Conservation (phyloP, 2,888 invertebrate species). For the Cryptocephalus moraei region DNA sequence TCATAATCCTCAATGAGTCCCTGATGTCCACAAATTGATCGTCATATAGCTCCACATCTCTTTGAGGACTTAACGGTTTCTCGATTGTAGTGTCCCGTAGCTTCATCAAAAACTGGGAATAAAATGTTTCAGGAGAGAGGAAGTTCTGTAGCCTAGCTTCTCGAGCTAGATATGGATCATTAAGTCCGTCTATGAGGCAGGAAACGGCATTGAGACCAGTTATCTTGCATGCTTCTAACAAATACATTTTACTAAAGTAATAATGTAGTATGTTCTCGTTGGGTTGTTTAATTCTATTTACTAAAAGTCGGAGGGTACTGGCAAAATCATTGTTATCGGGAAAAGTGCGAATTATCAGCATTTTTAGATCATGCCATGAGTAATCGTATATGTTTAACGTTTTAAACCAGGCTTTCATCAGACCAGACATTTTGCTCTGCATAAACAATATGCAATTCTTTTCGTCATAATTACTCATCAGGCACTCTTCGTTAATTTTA, state of each 20-base stretch:
- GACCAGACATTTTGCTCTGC: slow-evolving; percentile 22
- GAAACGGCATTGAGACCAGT: slow-evolving; percentile 26
- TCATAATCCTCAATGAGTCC: background rate
- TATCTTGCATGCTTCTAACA: slow-evolving; percentile 25
- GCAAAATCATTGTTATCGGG: slow-evolving; percentile 25
- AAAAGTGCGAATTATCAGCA: slow-evolving; percentile 22
- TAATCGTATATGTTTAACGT: slow-evolving; percentile 19
- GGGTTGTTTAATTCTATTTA: slow-evolving; percentile 17
- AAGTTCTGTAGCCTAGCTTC: slow-evolving; percentile 20
- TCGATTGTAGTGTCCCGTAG: slow-evolving; percentile 3
- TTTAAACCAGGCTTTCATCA: slow-evolving; percentile 26
- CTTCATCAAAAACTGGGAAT: slow-evolving; percentile 19
- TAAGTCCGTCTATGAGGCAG: slow-evolving; percentile 24
- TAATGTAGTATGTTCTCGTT: slow-evolving; percentile 24
- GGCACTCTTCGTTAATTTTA: slow-evolving; percentile 20
- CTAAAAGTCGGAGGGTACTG: slow-evolving; percentile 18
- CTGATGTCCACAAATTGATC: slow-evolving; percentile 1
- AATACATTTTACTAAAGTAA: slow-evolving; percentile 25
- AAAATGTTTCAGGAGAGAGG: slow-evolving; percentile 23
- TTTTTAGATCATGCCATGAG: slow-evolving; percentile 26
- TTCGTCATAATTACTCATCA: slow-evolving; percentile 20
- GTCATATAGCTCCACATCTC: background rate
- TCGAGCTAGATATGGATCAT: slow-evolving; percentile 16
- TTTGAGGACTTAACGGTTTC: background rate
- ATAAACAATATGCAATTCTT: slow-evolving; percentile 19